These are phyloP conservation scores for Polyommatus iphigenia DNA, from an alignment of 2,888 invertebrate species.

Conservation along the genomic window DNA sequence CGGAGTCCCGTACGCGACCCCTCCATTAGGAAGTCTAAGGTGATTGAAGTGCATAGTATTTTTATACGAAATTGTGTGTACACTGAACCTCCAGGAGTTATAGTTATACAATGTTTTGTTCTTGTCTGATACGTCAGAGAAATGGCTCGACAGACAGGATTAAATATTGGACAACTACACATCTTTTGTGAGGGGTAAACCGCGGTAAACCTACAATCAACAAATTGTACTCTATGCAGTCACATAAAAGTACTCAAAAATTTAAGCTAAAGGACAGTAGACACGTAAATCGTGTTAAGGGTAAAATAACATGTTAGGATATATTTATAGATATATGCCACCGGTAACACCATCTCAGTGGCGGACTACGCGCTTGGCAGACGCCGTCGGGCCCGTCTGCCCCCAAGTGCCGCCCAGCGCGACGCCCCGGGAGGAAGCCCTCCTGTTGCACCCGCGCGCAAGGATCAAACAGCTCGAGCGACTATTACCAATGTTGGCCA, in stretches of 20 bases:
- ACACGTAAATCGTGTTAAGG: not conserved
- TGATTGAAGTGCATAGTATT: conserved; percentile 45
- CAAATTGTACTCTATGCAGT: no score
- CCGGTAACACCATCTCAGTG: conserved; percentile 95
- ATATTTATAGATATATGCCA: conserved; percentile 88
- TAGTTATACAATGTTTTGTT: no score
- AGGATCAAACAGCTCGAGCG: conserved; percentile 92
- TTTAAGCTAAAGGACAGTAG: no score
- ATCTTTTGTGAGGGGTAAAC: no score
- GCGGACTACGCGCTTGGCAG: conserved; percentile 89
- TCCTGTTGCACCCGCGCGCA: conserved; percentile 89
- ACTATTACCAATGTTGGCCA: conserved; percentile 89
- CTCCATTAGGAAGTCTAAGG: conserved; percentile 93
- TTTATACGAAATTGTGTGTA: not conserved
- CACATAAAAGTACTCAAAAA: no score
- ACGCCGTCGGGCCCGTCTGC: conserved; percentile 91
- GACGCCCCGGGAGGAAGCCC: conserved; percentile 78
- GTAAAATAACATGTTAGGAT: not conserved
- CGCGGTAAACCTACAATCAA: no score
- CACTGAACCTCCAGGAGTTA: no score
- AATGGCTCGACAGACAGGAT: no score
- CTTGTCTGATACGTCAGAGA: no score
- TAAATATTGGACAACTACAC: no score
- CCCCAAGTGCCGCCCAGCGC: conserved; percentile 86
- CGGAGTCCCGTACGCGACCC: conserved; percentile 96